Evolutionary conservation across 2,797 vertebrate genomes (phyloP).

Genomic region (Smutsia temminckii): DNA sequence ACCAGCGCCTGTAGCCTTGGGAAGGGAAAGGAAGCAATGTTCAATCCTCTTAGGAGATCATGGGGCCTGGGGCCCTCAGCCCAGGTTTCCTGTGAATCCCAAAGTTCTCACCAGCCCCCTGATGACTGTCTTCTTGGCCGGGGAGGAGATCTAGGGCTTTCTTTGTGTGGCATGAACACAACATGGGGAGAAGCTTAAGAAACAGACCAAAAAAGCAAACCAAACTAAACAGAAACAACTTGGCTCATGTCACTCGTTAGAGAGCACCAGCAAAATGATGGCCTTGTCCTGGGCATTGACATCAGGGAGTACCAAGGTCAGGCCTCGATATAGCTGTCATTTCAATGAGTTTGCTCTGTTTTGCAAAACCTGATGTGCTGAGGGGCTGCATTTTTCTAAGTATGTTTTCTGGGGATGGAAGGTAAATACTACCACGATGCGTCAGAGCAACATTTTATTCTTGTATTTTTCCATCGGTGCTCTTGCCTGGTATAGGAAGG

Average conservation of each 20-base stretch:
- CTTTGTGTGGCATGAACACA: not conserved
- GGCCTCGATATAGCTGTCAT: not conserved
- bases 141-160: not conserved
- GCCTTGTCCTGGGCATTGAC: not conserved
- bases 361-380: not conserved
- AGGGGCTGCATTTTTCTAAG: not conserved
- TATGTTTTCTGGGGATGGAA: not conserved
- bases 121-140: not conserved
- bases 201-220: not conserved
- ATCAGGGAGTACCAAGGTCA: not conserved
- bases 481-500: not conserved
- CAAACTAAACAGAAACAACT: not conserved
- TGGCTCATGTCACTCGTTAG: not conserved
- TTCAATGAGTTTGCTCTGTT: not conserved
- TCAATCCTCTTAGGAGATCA: not conserved
- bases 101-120: fast-evolving
- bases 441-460: not conserved
- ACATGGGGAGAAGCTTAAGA: not conserved
- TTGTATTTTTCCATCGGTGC: not conserved
- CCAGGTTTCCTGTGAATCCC: not conserved
- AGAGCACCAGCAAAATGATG: not conserved
- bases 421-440: not conserved
- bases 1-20: not conserved
- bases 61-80: fast-evolving
- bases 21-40: not conserved